Base-by-base conservation (phyloP, 2,797 vertebrate species). In the Babyrousa celebensis region DNA sequence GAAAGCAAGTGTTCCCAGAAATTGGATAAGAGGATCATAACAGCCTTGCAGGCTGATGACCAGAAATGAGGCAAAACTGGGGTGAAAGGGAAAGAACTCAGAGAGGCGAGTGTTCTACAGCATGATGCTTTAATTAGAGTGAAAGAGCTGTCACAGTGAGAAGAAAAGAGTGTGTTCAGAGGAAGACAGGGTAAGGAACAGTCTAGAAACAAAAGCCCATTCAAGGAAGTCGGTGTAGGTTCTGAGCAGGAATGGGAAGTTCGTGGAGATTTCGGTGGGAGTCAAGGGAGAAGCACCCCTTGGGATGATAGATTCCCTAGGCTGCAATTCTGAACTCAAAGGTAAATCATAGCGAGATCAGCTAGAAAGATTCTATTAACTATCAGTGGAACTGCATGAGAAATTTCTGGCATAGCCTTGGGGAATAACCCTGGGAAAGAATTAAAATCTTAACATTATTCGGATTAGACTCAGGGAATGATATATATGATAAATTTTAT, bases 1-100 rank as follows among this genome's bases (percentile, higher is more conserved):
- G 78, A 92, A 90, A 94, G 20, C 32, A 92, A 95, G 52, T 21
- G 79, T 92, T 91, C 60, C 29, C 77, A 88, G 56, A 96, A 96
- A 77, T 27, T 85, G 48, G 83, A 56, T 70, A 78, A 68, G 60
- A 67, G 80, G 9, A 91, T 68, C 48, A 5, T 74, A 75, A 63
- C 23, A 92, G 20, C 56, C 18, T 87, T 80, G 29, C 25, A 94
- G 86, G 3, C n/a, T 70, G 23, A n/a, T 84, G 77, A 93, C 56
- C 52, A 89, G 32, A 74, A 84, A 92, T 2, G 23, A 65, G 32
- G 65, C 62, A 90, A 72, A 78, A 36, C 48, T 75, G 71, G 17
- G 4, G 36, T 91, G 63, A 84, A 58, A 94, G 36, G 21, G 52
- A 86, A 72, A 60, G 25, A 71, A 86, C n/a, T n/a, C 62, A 85